Conservation (phyloP, 2,888 invertebrate species). For the Lysandra bellargus region DNA sequence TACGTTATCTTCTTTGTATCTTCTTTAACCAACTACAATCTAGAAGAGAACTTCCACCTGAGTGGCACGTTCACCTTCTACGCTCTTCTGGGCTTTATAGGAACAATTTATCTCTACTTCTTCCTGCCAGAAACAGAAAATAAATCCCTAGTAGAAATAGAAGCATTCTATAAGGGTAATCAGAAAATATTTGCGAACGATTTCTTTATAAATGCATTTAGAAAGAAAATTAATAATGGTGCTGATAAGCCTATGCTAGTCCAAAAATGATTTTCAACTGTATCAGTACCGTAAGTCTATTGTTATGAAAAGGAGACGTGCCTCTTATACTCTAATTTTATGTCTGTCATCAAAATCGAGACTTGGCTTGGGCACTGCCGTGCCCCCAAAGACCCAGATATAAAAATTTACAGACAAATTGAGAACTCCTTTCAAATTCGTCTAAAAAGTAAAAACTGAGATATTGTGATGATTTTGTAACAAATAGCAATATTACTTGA, state of each 20-base stretch:
- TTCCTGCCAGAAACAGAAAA: constrained; percentile 80
- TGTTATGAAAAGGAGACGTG: neutral
- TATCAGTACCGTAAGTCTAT: neutral
- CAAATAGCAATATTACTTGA: neutral
- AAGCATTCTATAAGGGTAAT: constrained; percentile 68
- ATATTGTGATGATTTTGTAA: neutral
- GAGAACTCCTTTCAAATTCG: neutral
- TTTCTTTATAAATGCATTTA: constrained; percentile 64
- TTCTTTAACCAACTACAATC: constrained; percentile 77
- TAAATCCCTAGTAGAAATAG: constrained; percentile 74
- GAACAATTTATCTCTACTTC: constrained; percentile 74
- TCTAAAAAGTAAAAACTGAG: neutral
- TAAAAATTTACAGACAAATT: neutral
- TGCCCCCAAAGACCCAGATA: neutral
- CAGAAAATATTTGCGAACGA: constrained; percentile 69
- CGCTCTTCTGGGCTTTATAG: constrained; percentile 65
- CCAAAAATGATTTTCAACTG: constrained; percentile 41
- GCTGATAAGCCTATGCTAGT: constrained; percentile 65
- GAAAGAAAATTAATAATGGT: constrained; percentile 56
- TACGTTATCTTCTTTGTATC: constrained; percentile 74
- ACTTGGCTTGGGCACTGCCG: neutral
- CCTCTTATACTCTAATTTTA: neutral
- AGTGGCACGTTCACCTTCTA: constrained; percentile 76
- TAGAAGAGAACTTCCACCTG: constrained; percentile 70
- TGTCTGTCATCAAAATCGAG: neutral